Evolutionary conservation across 2,113 vertebrate species (phyloP).

Genomic region (Oryctolagus cuniculus): DNA sequence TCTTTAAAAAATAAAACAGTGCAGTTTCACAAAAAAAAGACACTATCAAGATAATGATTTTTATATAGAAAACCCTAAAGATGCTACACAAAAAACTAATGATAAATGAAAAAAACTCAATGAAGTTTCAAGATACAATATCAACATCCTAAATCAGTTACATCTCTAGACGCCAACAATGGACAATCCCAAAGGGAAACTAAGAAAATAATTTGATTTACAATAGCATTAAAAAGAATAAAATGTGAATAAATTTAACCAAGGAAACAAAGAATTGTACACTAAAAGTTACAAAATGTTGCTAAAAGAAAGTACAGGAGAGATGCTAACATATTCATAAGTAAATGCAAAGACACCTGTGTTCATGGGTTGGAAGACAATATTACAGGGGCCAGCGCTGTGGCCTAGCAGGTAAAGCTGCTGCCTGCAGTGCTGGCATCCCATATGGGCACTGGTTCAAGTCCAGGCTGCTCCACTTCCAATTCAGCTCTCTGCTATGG

Average conservation of each 20-base stretch:
- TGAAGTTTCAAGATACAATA: neutral
- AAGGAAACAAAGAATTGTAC: neutral
- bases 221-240: neutral
- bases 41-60: neutral
- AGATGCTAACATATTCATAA: neutral
- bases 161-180: neutral
- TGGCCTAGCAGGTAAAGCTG: too few relatives aligned
- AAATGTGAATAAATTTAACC: conserved; percentile 35
- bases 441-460: too few relatives aligned
- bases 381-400: neutral
- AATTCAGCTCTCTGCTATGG: too few relatives aligned
- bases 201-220: neutral
- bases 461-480: too few relatives aligned
- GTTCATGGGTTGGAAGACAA: neutral
- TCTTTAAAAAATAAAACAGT: too few relatives aligned
- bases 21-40: too few relatives aligned
- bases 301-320: neutral
- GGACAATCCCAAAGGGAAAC: neutral
- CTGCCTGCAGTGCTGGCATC: too few relatives aligned
- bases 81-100: neutral
- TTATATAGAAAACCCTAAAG: neutral
- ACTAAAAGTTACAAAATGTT: neutral
- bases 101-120: neutral
- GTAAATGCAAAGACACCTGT: neutral
- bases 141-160: neutral